Base-by-base conservation (phyloP, 2,113 vertebrate species). In the Aix galericulata region DNA sequence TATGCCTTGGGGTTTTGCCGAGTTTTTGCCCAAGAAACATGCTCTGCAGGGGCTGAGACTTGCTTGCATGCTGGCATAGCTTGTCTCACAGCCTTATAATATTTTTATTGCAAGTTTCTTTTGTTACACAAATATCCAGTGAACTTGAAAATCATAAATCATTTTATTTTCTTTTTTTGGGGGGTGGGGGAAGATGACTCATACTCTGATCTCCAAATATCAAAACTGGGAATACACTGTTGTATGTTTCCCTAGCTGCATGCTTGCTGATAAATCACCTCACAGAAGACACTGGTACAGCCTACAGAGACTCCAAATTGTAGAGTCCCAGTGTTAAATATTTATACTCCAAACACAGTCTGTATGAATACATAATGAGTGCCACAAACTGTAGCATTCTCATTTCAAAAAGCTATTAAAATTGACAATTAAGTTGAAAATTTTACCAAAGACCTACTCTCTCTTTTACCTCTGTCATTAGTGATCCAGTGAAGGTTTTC, bases 371-470 rank as follows among this genome's bases (percentile, higher is more conserved):
- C 38, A 86, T 91, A 88, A 86, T 63, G 36, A 86, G 50, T 29
- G 31, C 14, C 60, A 88, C n/a, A 88, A 93, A 88, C 36, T 10
- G 27, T 91, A 42, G 7, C 63, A 92, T 78, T 92, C 76, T 74
- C 36, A 44, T 83, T 93, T 74, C 80, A 66, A 88, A 96, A 83
- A 86, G 64, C 22, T 69, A 89, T 88, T 94, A 74, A 8, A 93
- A 74, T 90, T 86, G 75, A 86, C 52, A 75, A 72, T 88, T 88
- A 88, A 63, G n/a, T 55, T 36, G 42, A 64, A 17, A 88, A 89
- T 73, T 50, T 82, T 82, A 68, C 0, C 0, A 76, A 69, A 94
- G 44, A 73, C 13, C 32, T 60, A 22, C 62, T 52, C 42, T 48
- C 50, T 66, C 42, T 87, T 87, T 88, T 86, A 60, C 44, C 44